These are phyloP conservation scores for Hyaena hyaena DNA, from an alignment of 2,113 vertebrate species.

Conservation along the genomic window DNA sequence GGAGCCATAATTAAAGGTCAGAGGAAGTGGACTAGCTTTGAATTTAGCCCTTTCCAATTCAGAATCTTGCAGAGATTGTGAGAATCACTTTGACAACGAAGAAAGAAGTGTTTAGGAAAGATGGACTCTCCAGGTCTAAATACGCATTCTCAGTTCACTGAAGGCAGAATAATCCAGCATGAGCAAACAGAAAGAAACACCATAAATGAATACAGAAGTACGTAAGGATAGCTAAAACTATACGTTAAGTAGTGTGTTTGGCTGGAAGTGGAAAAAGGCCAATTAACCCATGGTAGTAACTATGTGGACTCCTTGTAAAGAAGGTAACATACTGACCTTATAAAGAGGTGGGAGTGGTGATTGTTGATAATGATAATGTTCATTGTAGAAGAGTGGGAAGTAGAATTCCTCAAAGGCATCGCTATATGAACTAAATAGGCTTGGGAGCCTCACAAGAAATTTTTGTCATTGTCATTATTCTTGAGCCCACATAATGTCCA, in stretches of 20 bases:
- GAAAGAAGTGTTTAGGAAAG: not conserved
- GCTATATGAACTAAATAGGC: not conserved
- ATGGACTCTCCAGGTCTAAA: not conserved
- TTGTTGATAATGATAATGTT: not conserved
- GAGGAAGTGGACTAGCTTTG: not conserved
- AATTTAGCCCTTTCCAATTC: not conserved
- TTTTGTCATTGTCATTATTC: not conserved
- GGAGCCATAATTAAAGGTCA: not conserved
- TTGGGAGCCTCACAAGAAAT: not conserved
- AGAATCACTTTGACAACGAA: constrained; percentile 21
- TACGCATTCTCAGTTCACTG: constrained; percentile 3
- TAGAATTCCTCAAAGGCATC: not conserved
- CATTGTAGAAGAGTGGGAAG: not conserved
- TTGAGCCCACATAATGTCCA: not conserved
- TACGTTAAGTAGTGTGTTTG: not conserved
- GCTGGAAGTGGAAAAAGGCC: not conserved
- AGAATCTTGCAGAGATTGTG: not conserved
- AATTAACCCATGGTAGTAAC: not conserved
- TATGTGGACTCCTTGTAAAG: not conserved
- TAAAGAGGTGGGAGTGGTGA: not conserved
- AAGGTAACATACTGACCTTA: not conserved
- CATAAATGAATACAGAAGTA: not conserved
- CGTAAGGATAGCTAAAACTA: not conserved
- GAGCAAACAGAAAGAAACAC: not conserved
- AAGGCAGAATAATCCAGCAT: not conserved